Conservation (phyloP, 2,797 vertebrate species). For the Hozukius guyotensis region DNA sequence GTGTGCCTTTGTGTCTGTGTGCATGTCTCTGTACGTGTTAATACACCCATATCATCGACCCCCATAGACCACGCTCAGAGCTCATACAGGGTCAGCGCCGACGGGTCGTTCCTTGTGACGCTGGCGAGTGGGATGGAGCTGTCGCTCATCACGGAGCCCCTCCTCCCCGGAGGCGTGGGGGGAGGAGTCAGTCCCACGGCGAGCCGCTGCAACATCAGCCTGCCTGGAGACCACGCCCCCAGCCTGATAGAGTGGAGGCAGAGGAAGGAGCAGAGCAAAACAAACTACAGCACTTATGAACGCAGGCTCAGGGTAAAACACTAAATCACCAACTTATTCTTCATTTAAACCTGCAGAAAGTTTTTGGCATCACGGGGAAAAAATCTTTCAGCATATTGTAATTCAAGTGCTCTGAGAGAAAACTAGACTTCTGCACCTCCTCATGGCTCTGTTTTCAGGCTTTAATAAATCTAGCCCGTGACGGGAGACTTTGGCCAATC, state of each 20-base stretch:
- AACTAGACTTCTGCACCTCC: too few species aligned
- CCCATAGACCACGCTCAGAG: slow-evolving; percentile 81
- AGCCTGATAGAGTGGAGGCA: slow-evolving; percentile 98
- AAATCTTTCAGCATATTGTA: too few species aligned
- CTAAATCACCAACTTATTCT: not conserved
- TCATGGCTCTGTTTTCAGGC: too few species aligned
- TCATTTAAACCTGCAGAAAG: too few species aligned
- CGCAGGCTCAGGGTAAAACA: slow-evolving; percentile 92
- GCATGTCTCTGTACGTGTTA: not conserved
- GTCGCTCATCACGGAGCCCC: slow-evolving; percentile 92
- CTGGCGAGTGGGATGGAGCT: slow-evolving; percentile 98
- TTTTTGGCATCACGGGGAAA: too few species aligned
- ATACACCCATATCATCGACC: not conserved
- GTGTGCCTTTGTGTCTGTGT: not conserved
- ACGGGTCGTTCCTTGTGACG: slow-evolving; percentile 92
- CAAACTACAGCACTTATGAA: slow-evolving; percentile 94
- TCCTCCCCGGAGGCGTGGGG: slow-evolving; percentile 83
- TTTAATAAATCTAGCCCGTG: too few species aligned
- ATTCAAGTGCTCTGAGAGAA: too few species aligned
- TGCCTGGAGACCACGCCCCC: slow-evolving; percentile 94
- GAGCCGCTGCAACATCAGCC: slow-evolving; percentile 97
- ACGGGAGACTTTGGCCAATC: too few species aligned
- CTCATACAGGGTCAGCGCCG: slow-evolving; percentile 93
- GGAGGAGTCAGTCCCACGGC: slow-evolving; percentile 94
- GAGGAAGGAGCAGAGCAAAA: slow-evolving; percentile 95